Conservation (phyloP, 2,888 invertebrate genomes). For the Geophilus truncorum region DNA sequence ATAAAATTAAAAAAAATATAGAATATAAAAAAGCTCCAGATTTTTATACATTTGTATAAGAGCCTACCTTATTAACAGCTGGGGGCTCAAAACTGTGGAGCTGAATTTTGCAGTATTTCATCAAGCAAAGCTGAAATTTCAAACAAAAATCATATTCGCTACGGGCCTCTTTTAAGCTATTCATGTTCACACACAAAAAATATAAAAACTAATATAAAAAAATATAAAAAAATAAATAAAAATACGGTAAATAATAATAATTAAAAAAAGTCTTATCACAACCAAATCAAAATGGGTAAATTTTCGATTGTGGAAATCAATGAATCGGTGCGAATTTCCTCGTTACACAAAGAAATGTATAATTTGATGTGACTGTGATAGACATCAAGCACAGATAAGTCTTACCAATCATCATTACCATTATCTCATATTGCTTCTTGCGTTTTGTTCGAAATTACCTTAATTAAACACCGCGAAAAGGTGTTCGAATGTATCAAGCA, state of each 20-base stretch:
- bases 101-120: conserved; percentile 35
- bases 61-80: conserved; percentile 33
- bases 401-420: neutral
- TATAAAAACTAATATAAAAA: neutral
- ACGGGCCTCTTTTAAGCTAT: neutral
- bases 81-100: conserved; percentile 34
- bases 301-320: too few species aligned
- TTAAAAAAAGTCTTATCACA: neutral
- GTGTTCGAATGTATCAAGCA: neutral
- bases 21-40: neutral
- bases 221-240: neutral
- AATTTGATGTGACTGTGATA: conserved; percentile 17
- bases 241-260: neutral
- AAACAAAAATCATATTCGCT: conserved; percentile 35
- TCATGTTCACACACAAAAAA: neutral
- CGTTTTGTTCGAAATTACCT: neutral
- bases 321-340: neutral
- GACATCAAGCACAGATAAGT: conserved; percentile 6
- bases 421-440: neutral
- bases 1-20: neutral
- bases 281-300: neutral
- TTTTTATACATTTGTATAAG: neutral
- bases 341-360: neutral
- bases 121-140: conserved; percentile 35
- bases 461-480: neutral